Evolutionary conservation across 2,888 invertebrate species (phyloP).

Genomic region (Hirtodrosophila histrioides): DNA sequence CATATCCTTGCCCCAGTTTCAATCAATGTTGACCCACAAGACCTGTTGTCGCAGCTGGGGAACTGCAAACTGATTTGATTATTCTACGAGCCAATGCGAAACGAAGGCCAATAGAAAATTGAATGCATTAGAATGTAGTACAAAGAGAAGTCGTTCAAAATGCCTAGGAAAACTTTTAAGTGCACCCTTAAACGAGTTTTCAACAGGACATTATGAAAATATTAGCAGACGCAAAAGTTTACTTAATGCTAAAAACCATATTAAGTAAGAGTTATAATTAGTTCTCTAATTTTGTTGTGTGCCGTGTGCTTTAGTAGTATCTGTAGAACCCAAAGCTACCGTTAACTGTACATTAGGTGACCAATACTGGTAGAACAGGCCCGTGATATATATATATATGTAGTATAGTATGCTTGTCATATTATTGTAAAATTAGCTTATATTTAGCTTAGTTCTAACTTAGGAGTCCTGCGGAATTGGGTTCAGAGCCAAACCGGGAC

Average conservation of each 20-base stretch:
- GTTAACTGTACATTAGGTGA: constrained; percentile 26
- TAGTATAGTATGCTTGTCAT: not conserved
- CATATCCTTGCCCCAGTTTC: constrained; percentile 59
- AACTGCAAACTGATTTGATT: constrained; percentile 12
- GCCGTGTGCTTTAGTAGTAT: constrained; percentile 25
- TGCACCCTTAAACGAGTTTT: not conserved
- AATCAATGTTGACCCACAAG: constrained; percentile 22
- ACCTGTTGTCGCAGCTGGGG: constrained; percentile 1
- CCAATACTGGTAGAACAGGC: constrained; percentile 13
- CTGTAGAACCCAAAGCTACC: constrained; percentile 10
- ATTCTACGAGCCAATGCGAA: not conserved
- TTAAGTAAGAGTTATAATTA: constrained; percentile 2
- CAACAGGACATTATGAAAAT: not conserved
- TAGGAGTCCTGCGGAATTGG: constrained; percentile 6
- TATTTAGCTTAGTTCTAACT: constrained; percentile 36
- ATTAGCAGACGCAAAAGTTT: not conserved
- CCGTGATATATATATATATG: constrained; percentile 12
- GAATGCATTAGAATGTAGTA: not conserved
- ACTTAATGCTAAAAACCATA: constrained; percentile 4
- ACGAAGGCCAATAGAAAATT: not conserved
- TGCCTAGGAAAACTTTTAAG: not conserved
- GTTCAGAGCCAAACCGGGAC: constrained; percentile 12
- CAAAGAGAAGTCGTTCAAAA: not conserved
- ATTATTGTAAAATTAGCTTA: constrained; percentile 17
- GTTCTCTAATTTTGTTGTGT: constrained; percentile 10